Evolutionary conservation across 2,888 invertebrate genomes (phyloP).

Genomic region (Caenorhabditis drosophilae): DNA sequence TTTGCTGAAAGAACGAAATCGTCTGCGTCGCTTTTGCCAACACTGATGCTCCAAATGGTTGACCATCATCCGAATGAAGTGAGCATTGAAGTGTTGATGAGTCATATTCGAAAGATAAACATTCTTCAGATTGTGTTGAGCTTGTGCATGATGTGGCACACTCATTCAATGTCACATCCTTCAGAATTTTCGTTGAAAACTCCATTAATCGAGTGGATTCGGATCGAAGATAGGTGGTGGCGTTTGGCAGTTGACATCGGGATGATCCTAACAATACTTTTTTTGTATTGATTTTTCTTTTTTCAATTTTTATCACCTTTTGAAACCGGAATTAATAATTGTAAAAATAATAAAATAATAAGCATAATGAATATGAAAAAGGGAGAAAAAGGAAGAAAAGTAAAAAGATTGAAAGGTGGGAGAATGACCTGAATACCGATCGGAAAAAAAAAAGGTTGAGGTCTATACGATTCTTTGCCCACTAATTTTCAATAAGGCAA

Average conservation of each 20-base stretch:
- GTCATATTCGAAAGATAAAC: conserved; percentile 66
- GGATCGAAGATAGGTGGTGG: conserved; percentile 60
- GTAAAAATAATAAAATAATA: conserved; percentile 20
- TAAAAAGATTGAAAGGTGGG: neutral
- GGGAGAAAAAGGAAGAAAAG: conserved; percentile 6
- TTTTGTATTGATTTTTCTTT: neutral
- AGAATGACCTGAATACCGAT: too few species aligned
- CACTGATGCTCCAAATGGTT: conserved; percentile 60
- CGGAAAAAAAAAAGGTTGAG: too few species aligned
- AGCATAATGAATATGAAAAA: conserved; percentile 17
- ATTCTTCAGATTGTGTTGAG: conserved; percentile 35
- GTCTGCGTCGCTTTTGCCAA: conserved; percentile 44
- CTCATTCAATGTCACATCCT: conserved; percentile 60
- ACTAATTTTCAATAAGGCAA: too few species aligned
- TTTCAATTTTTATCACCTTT: conserved; percentile 6
- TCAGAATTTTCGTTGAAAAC: conserved; percentile 50
- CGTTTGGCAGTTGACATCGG: conserved; percentile 51
- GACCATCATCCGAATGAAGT: conserved; percentile 54
- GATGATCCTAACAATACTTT: conserved; percentile 10
- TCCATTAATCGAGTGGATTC: conserved; percentile 59
- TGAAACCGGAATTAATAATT: conserved; percentile 21
- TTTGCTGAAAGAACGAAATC: conserved; percentile 64
- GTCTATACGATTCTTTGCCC: too few species aligned
- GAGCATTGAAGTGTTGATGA: conserved; percentile 58
- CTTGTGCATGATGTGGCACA: conserved; percentile 58